A percentile compares a stretch with the other conserved stretches of the same genome.
These are phyloP conservation scores for Loxodonta africana DNA, from an alignment of 2,113 vertebrate genomes.

Conservation along the genomic window DNA sequence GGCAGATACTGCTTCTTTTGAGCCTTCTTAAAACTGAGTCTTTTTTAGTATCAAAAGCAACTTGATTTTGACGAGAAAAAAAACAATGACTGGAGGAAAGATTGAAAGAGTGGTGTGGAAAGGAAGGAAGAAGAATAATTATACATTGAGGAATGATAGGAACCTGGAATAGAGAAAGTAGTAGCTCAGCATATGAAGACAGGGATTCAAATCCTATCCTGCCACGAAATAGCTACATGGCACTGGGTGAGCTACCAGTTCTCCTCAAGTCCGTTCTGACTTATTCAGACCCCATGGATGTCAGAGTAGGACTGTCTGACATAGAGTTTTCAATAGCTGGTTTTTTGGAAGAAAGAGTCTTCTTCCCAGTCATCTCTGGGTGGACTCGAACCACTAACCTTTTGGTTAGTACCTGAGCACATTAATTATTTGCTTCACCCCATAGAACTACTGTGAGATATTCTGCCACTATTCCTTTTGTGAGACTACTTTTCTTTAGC, in stretches of 20 bases:
- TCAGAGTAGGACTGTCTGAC: too few species aligned
- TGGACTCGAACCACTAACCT: not conserved
- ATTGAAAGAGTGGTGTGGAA: not conserved
- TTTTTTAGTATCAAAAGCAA: not conserved
- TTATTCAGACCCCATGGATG: too few species aligned
- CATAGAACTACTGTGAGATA: not conserved
- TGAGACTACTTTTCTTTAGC: not conserved
- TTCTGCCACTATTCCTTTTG: too few species aligned
- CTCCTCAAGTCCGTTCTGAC: too few species aligned
- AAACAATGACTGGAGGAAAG: not conserved
- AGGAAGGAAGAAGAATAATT: not conserved
- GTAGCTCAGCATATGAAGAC: not conserved
- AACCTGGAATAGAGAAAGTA: not conserved
- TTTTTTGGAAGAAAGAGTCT: too few species aligned
- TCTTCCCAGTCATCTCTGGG: too few species aligned
- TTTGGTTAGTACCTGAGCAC: not conserved
- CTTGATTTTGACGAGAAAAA: not conserved
- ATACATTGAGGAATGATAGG: not conserved
- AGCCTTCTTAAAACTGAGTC: not conserved
- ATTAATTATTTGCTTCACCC: not conserved
- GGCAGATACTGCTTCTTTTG: not conserved
- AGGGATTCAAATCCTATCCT: not conserved
- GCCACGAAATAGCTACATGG: not conserved
- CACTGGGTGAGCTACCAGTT: not conserved
- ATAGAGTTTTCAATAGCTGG: too few species aligned